Percentiles rank a stretch among this genome's conserved stretches.
Conservation (phyloP, 1,140 invertebrate species). For the Monochamus saltuarius region DNA sequence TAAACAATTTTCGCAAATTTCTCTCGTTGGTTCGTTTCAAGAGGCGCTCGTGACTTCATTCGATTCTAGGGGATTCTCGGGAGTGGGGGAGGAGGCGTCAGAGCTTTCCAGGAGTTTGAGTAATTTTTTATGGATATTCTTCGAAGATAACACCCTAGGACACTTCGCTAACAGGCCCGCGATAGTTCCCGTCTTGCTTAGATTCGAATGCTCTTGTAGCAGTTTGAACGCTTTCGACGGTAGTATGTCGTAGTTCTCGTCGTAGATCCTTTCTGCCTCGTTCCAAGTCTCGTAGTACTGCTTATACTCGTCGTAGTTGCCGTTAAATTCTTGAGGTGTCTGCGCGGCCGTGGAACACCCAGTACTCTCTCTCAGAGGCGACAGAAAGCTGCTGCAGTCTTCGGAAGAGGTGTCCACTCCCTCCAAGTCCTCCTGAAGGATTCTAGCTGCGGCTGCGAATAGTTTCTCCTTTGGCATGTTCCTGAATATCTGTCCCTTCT, state of each 20-base stretch:
- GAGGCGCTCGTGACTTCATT: conserved; percentile 45
- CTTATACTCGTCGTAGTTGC: conserved; percentile 54
- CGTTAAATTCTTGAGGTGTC: conserved; percentile 52
- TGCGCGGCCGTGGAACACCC: conserved; percentile 51
- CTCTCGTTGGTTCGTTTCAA: conserved; percentile 40
- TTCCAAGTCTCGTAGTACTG: conserved; percentile 65
- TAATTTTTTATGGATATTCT: conserved; percentile 56
- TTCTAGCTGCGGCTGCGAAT: conserved; percentile 58
- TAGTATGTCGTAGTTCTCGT: conserved; percentile 52
- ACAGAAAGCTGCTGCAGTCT: conserved; percentile 40
- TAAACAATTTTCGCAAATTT: conserved; percentile 32
- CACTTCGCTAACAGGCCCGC: conserved; percentile 51
- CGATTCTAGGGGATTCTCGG: conserved; percentile 33
- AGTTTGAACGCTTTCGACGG: conserved; percentile 57
- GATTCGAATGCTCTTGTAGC: conserved; percentile 49
- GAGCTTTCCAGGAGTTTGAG: conserved; percentile 39
- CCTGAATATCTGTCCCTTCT: conserved; percentile 56
- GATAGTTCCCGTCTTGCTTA: conserved; percentile 47
- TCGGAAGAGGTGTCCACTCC: conserved; percentile 49
- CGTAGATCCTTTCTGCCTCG: conserved; percentile 45
- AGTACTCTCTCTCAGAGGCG: conserved; percentile 36
- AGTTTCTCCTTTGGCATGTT: conserved; percentile 59
- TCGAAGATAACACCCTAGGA: conserved; percentile 59
- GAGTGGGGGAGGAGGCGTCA: conserved; percentile 24
- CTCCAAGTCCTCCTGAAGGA: conserved; percentile 56